Evolutionary conservation across 2,113 vertebrate species (phyloP), one percentile per base, ranked within the genome.

Genomic region (Desmodus rotundus): DNA sequence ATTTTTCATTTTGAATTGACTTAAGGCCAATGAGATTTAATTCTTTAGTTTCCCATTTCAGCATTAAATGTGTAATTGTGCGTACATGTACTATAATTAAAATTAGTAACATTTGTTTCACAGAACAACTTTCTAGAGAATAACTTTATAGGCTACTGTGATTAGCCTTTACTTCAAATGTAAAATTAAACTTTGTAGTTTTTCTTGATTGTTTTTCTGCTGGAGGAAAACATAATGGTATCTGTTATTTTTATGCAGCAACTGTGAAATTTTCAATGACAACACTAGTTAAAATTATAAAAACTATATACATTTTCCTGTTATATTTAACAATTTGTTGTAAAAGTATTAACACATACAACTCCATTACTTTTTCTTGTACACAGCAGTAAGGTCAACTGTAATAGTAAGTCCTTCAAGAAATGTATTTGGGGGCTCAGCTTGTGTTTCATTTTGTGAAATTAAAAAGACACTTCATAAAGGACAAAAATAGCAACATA

Each of bases 81-180:
- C 81, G 85, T 88, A 96, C 33, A n/a, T 86, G 76, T 96, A 91
- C 84, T 92, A 77, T 95, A 97, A 97, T 96, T 97, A 96, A 98
- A 97, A 95, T 90, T 65, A 92, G 87, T 70, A 96, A 90, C 87
- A 86, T 97, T 97, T 97, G 92, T 96, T 95, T 96, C 95, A 95
- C 73, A 65, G 67, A 95, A 96, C 68, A 93, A 91, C 82, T 96
- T 97, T 97, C 94, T 86, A 94, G 93, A 97, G 93, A 90, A 77
- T 94, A 96, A 95, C 61, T 96, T 98, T 95, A 88, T 90, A 61
- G 92, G 54, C 77, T 58, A 81, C 13, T 19, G 22, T 95, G 92
- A 96, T 97, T 96, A 95, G 92, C 58, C 77, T 97, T 96, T 94
- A 54, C 45, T 93, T 96, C 82, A 65, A 96, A 87, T 92, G 84